Evolutionary conservation across 2,888 invertebrate genomes (phyloP), one percentile per base, ranked within the genome.

Genomic region (Drosophila greeni): DNA sequence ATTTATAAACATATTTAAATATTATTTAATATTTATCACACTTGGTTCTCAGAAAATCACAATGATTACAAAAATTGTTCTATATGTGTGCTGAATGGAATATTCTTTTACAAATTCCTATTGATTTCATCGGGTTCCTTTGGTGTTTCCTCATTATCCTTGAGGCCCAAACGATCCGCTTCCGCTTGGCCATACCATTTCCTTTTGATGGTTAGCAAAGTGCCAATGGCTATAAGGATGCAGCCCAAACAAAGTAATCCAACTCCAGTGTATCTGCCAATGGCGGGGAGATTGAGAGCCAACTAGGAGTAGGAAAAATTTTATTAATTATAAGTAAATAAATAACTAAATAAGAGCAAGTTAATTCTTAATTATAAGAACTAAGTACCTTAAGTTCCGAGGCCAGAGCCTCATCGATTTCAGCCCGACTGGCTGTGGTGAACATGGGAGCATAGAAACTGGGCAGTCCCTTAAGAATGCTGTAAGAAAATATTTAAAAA

Each of bases 391-490:
- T 85, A 2, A 86, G 55, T 66, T 86, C 78, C 4, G 66, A 56
- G 18, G 86, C 86, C 0, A 87, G 36, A 20, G 74, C 73, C 9
- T 71, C 69, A 45, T 67, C 69, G 4, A 86, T 73, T 14, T 37
- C 31, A 2, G 81, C 86, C 11, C 74, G 75, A 45, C 78, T 86
- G 31, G 82, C 70, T 0, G 78, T 81, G 4, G 78, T 69, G 40
- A 86, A 87, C n/a, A 86, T 59, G 3, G 86, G 86, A 0, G 82
- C 86, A 77, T 85, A 86, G 48, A 86, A 86, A 0, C 74, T 72
- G 0, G 75, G 81, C 3, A 86, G 61, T 8, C 52, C 69, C 5
- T 61, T 81, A 4, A 86, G 39, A 43, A 86, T 83, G 51, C 86
- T 86, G 43, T 16, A 16, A 9, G 1, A 20, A 20, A 26, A n/a